Base-by-base conservation (phyloP, 2,888 invertebrate genomes). In the Papilio demoleus region DNA sequence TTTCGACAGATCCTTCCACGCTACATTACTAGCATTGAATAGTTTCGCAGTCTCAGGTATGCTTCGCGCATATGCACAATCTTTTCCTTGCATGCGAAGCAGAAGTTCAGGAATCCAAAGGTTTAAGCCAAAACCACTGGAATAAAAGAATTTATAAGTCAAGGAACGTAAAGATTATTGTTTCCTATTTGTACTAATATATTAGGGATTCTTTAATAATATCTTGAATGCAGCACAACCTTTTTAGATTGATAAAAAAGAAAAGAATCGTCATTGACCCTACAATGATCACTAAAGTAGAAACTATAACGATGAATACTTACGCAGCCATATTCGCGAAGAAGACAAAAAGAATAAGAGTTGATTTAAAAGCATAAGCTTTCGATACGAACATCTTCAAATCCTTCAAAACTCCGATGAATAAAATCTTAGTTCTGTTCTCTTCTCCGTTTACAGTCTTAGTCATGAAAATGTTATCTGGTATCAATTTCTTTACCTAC, bases 81-180 rank as follows among this genome's bases (percentile, higher is more conserved):
- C 85, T 4, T 82, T 81, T 4, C 82, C 80, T 72, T 91, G 88
- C 81, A 88, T 88, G 1, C 96, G 93, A 53, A 94, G 94, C 70
- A 97, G 95, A 9, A 97, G 87, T 79, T 96, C 96, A 3, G 96
- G 96, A 59, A 96, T 93, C 97, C 97, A 97, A 74, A 96, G 87
- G 69, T 95, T 95, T 0, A 95, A 84, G 2, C 95, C 95, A 69
- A 95, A 95, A 34, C 95, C 95, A 14, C 95, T 95, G 84, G 12
- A 68, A 36, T 0, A 36, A 36, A 36, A 36, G 36, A 36, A 36
- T 12, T n/a, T n/a, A n/a, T n/a, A n/a, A n/a, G n/a, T n/a, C n/a
- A n/a, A n/a, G n/a, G n/a, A n/a, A n/a, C n/a, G n/a, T n/a, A n/a
- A n/a, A n/a, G n/a, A n/a, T n/a, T n/a, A n/a, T n/a, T n/a, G n/a